Evolutionary conservation across 2,888 invertebrate genomes (phyloP), one percentile per base, ranked within the genome.

Genomic region (Slavum lentiscoides): DNA sequence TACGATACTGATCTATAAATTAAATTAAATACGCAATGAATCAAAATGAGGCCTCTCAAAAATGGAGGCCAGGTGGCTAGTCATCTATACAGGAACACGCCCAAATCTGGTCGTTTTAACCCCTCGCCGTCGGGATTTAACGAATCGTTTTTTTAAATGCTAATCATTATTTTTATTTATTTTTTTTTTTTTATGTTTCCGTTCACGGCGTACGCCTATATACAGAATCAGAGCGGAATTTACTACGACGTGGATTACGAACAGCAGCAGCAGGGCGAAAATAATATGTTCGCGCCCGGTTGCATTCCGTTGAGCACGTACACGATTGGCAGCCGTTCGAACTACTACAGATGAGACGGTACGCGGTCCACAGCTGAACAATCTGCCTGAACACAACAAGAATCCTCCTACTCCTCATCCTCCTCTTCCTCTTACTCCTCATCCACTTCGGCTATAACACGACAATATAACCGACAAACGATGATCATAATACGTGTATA

Each of bases 211-310:
- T 30, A 30, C 13, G 8, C 62, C 7, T 19, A 21, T 88, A n/a
- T 30, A 30, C 30, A 95, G 95, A 94, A 94, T 87, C 94, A 94
- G 89, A 94, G 92, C 84, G 94, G 94, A 74, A 94, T 95, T 84
- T 95, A 95, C 87, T 95, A 95, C 85, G 95, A 95, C 85, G 94
- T 95, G 49, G 95, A 95, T 83, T 94, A 94, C 85, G 94, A 94
- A 85, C 88, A 88, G 83, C 82, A 87, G 88, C 82, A 87, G 88
- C 84, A 89, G 88, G 83, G 87, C 86, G 77, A 87, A 86, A 83
- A 87, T 30, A 30, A 30, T 88, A 86, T 91, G 91, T 83, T 83
- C 73, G 84, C 88, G 90, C 83, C 90, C 89, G 84, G 91, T 90
- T 8, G 88, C 88, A 43, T 94, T 83, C 94, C 94, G 55, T 89